A percentile compares a stretch with the other conserved stretches of the same genome.
Evolutionary conservation across 2,797 vertebrate species (phyloP).

Genomic region (Cossypha niveicapilla): DNA sequence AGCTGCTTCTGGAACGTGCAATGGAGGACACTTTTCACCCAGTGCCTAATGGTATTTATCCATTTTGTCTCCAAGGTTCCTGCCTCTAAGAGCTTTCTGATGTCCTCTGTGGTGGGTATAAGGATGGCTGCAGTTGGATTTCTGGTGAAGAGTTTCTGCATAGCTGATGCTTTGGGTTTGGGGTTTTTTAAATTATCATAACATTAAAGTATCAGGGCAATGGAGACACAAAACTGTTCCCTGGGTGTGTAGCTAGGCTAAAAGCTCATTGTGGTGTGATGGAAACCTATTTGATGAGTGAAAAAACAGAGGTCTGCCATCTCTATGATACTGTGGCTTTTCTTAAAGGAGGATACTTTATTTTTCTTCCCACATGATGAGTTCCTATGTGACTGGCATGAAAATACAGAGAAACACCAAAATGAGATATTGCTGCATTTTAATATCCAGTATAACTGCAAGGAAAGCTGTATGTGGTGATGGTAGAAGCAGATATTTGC

Average conservation of each 20-base stretch:
- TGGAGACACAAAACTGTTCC: background rate
- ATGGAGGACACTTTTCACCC: background rate
- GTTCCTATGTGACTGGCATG: background rate
- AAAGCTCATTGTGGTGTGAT: background rate
- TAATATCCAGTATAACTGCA: background rate
- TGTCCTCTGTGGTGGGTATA: background rate
- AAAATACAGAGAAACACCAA: background rate
- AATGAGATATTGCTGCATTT: background rate
- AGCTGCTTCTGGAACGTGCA: background rate
- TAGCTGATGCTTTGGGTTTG: background rate
- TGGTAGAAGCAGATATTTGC: background rate
- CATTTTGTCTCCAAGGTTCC: background rate
- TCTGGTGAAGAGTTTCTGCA: background rate
- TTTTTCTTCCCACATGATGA: background rate
- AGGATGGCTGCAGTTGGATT: background rate
- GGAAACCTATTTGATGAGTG: background rate
- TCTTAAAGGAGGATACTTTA: background rate
- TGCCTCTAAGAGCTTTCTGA: background rate
- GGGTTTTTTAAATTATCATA: background rate
- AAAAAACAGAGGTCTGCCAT: background rate
- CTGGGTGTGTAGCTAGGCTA: background rate
- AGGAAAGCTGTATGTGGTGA: background rate
- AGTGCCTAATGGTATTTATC: background rate
- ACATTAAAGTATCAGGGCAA: background rate
- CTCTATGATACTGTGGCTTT: background rate